Conservation (phyloP, 2,797 vertebrate genomes). For the Neosilurus mollespiculum region DNA sequence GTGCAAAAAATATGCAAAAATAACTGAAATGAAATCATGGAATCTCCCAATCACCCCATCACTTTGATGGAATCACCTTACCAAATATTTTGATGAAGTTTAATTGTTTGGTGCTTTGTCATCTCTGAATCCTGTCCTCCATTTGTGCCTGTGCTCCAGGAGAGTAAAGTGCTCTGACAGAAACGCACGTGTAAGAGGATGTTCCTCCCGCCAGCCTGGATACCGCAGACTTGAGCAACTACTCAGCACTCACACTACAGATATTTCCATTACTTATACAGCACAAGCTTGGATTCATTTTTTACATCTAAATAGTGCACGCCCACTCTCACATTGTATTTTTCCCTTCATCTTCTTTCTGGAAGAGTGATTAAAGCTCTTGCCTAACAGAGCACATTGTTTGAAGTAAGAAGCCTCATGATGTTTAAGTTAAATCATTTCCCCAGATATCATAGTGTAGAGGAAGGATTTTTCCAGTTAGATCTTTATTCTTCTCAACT, state of each 20-base stretch:
- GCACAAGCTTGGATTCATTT: slow-evolving; percentile 28
- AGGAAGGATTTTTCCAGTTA: slow-evolving; percentile 1
- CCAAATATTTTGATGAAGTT: background rate
- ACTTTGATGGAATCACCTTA: background rate
- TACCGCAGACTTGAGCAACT: slow-evolving; percentile 58
- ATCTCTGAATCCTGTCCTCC: slow-evolving; percentile 59
- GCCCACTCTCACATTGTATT: slow-evolving; percentile 18
- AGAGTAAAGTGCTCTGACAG: slow-evolving; percentile 44
- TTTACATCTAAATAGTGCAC: slow-evolving; percentile 60
- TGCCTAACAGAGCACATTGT: slow-evolving; percentile 18
- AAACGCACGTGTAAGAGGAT: slow-evolving; percentile 73
- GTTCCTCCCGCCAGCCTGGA: slow-evolving; percentile 57
- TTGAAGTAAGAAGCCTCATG: slow-evolving; percentile 19
- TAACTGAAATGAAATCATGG: background rate
- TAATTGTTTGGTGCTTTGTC: background rate
- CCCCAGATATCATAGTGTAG: background rate
- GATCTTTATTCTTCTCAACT: slow-evolving; percentile 15
- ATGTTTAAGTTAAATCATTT: slow-evolving; percentile 17
- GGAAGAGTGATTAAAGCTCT: slow-evolving; percentile 51
- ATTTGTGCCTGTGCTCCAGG: slow-evolving; percentile 67
- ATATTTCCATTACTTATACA: slow-evolving; percentile 53
- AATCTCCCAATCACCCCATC: background rate
- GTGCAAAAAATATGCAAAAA: background rate
- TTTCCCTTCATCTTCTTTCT: slow-evolving; percentile 25
- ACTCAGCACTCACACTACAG: slow-evolving; percentile 39